Conservation (phyloP, 2,113 vertebrate species). For the Corythornis madagascariensis region DNA sequence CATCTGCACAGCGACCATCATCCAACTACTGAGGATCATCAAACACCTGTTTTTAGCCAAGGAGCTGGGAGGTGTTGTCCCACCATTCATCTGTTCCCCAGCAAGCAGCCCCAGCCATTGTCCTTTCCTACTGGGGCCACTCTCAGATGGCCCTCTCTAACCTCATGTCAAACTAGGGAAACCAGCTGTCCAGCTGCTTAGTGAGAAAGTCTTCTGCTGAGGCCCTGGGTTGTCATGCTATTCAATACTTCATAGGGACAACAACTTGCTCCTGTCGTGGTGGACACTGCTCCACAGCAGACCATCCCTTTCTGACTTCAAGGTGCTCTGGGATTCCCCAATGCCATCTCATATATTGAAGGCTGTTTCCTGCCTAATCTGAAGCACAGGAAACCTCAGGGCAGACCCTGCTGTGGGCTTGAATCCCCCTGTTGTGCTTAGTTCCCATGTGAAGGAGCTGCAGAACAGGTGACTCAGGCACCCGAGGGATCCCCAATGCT, state of each 20-base stretch:
- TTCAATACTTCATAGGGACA: not conserved
- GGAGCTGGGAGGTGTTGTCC: not conserved
- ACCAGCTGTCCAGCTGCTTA: not conserved
- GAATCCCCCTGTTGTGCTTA: fast-evolving
- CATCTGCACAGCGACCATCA: not conserved
- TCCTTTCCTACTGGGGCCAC: not conserved
- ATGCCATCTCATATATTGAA: fast-evolving
- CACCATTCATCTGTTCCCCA: not conserved
- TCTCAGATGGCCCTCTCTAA: not conserved
- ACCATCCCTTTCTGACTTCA: not conserved
- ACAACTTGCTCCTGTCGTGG: not conserved
- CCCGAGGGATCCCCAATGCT: fast-evolving
- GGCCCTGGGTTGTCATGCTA: not conserved
- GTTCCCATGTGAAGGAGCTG: not conserved
- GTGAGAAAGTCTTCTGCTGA: not conserved
- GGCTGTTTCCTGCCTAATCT: not conserved
- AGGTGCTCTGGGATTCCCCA: not conserved
- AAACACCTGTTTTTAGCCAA: not conserved
- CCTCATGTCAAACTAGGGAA: not conserved
- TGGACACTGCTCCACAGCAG: not conserved
- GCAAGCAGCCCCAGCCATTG: not conserved
- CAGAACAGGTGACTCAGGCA: not conserved
- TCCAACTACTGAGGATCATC: not conserved
- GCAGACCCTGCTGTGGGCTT: not conserved
- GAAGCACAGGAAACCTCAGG: not conserved